Percentiles rank a stretch among this genome's conserved stretches.
Conservation (phyloP, 2,113 vertebrate species). For the Erinaceus europaeus region DNA sequence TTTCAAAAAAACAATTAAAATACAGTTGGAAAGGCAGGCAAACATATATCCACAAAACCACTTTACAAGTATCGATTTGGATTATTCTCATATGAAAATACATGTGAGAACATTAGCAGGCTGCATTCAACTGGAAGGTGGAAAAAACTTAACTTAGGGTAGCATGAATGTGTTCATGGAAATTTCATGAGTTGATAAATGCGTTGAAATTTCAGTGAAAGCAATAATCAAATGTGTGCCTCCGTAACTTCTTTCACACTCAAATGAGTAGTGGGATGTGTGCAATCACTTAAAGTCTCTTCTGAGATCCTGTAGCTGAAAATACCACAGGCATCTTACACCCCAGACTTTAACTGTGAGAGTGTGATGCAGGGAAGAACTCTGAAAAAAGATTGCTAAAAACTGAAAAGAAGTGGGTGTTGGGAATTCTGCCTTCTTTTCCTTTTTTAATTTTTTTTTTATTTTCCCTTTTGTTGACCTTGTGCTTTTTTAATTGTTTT, state of each 20-base stretch:
- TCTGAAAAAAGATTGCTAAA: background rate
- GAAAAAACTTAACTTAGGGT: background rate
- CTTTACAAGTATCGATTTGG: background rate
- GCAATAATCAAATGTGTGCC: conserved; percentile 12
- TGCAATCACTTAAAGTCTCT: background rate
- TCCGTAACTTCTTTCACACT: conserved; percentile 40
- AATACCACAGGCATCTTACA: conserved; percentile 14
- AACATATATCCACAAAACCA: background rate
- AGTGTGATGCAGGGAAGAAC: background rate
- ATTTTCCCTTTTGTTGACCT: too few relatives aligned
- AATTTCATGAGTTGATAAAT: conserved; percentile 12
- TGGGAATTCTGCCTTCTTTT: too few relatives aligned
- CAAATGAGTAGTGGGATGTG: background rate
- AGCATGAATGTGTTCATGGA: background rate
- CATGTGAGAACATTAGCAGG: background rate
- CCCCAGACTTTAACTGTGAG: background rate
- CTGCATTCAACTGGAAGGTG: background rate
- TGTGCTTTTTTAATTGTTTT: too few relatives aligned
- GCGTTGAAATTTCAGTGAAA: conserved; percentile 21
- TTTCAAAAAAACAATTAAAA: background rate
- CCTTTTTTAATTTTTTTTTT: too few relatives aligned
- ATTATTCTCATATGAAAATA: background rate
- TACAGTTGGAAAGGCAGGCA: background rate
- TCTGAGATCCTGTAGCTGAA: conserved; percentile 2
- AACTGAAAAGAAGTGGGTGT: too few relatives aligned